Conservation (phyloP, 2,888 invertebrate species). For the Amiota communis region DNA sequence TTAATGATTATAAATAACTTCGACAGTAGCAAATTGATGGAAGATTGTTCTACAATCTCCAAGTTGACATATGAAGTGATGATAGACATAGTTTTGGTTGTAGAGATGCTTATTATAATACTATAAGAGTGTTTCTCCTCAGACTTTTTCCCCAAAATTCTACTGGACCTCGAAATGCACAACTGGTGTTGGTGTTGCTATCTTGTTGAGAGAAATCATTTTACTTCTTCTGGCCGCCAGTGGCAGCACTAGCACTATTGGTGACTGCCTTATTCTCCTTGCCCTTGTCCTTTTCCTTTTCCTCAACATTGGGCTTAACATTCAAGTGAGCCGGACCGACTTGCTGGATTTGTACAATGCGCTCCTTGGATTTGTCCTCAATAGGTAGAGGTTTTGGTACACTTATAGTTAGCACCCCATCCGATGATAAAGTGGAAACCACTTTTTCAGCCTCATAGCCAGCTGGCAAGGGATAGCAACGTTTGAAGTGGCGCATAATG, state of each 20-base stretch:
- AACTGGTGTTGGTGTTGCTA: too few species aligned
- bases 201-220: background rate
- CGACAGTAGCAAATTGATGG: too few species aligned
- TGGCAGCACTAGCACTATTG: too few species aligned
- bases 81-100: too few species aligned
- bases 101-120: too few species aligned
- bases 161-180: too few species aligned
- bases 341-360: constrained; percentile 77
- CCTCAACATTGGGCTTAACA: constrained; percentile 52
- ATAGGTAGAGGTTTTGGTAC: constrained; percentile 78
- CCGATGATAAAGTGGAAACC: constrained; percentile 82
- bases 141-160: too few species aligned
- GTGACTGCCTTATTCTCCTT: too few species aligned
- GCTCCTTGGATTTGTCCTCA: constrained; percentile 64
- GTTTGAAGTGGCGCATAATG: constrained; percentile 83
- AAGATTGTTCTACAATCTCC: too few species aligned
- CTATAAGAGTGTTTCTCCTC: too few species aligned
- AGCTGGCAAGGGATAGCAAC: constrained; percentile 83
- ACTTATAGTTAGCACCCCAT: constrained; percentile 82
- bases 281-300: constrained; percentile 43
- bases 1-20: too few species aligned
- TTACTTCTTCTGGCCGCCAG: background rate
- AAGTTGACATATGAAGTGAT: too few species aligned
- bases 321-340: constrained; percentile 76
- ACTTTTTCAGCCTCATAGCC: constrained; percentile 84